These are phyloP conservation scores for Alosa sapidissima DNA, from an alignment of 2,797 vertebrate species.

Conservation along the genomic window DNA sequence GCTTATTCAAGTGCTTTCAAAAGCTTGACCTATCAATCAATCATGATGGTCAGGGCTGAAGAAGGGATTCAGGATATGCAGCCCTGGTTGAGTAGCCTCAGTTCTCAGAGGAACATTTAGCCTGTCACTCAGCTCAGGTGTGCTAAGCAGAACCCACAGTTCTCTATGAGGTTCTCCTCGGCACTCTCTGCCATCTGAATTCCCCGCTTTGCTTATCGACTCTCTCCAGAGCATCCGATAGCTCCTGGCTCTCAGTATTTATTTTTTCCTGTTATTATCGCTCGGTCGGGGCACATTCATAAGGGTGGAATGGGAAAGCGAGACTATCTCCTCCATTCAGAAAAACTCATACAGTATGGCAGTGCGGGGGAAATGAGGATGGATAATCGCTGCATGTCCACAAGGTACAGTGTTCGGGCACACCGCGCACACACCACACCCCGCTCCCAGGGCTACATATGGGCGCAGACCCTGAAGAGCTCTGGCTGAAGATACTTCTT, in stretches of 20 bases:
- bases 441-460: background rate
- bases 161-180: slow-evolving; percentile 30
- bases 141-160: background rate
- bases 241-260: slow-evolving; percentile 44
- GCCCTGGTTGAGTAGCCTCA: background rate
- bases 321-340: slow-evolving; percentile 69
- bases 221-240: slow-evolving; percentile 71
- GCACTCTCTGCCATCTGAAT: slow-evolving; percentile 30
- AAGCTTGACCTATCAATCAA: background rate
- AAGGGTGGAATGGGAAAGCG: slow-evolving; percentile 48
- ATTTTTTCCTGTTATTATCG: slow-evolving; percentile 68
- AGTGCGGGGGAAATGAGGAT: slow-evolving; percentile 66
- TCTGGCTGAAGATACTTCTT: slow-evolving; percentile 11
- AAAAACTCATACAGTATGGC: slow-evolving; percentile 69
- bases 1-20: background rate
- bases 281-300: slow-evolving; percentile 65
- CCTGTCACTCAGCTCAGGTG: background rate
- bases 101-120: background rate
- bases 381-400: slow-evolving; percentile 62
- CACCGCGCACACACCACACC: background rate
- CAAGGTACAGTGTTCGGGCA: slow-evolving; percentile 41
- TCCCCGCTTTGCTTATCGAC: slow-evolving; percentile 69
- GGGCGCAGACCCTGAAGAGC: background rate
- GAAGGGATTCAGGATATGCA: background rate
- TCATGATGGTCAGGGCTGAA: background rate